Evolutionary conservation across 2,797 vertebrate genomes (phyloP).

Genomic region (Caiman crocodilus): DNA sequence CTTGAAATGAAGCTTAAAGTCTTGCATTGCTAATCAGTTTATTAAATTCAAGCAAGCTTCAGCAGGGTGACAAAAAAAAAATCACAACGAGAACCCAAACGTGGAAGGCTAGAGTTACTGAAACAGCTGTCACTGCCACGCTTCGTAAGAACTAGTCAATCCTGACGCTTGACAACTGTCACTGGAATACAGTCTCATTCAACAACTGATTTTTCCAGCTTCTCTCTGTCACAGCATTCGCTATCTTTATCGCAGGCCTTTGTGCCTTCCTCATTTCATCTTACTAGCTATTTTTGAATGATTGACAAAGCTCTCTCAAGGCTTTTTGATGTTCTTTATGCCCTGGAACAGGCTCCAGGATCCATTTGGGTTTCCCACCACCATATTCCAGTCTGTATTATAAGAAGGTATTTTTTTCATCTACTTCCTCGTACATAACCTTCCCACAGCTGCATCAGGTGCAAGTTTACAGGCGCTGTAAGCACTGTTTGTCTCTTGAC

Average conservation of each 20-base stretch:
- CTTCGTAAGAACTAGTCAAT: background rate
- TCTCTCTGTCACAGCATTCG: background rate
- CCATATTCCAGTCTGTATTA: too few relatives aligned
- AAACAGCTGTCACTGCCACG: accelerated
- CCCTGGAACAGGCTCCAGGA: background rate
- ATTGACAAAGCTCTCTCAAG: background rate
- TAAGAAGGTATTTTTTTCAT: background rate
- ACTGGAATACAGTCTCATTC: background rate
- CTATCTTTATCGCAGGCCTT: background rate
- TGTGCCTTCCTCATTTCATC: background rate
- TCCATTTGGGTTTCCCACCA: background rate
- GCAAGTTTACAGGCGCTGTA: too few relatives aligned
- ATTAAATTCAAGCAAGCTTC: background rate
- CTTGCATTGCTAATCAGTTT: background rate
- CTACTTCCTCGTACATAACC: background rate
- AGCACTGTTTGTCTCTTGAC: background rate
- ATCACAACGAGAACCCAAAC: background rate
- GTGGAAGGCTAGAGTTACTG: background rate
- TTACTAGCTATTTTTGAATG: background rate
- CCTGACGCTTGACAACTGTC: background rate
- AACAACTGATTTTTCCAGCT: background rate
- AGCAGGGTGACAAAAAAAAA: background rate
- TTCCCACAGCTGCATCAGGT: too few relatives aligned
- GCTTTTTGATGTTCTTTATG: background rate
- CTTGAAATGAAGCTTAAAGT: background rate